Evolutionary conservation across 2,888 invertebrate species (phyloP), one percentile per base, ranked within the genome.

Genomic region (Troglohyphantes excavatus): DNA sequence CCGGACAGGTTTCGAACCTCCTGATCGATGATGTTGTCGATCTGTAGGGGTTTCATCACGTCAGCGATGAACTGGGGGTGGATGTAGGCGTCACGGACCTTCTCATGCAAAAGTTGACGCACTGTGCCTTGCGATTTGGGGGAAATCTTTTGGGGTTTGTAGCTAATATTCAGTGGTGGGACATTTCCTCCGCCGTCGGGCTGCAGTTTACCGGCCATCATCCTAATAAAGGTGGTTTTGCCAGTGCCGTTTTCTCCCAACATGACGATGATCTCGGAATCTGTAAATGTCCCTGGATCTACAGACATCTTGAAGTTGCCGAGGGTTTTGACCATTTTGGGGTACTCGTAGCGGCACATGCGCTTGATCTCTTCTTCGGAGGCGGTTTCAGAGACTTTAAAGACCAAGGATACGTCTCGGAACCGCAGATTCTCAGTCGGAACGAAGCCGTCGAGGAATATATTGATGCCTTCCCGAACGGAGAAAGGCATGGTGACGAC

Each of bases 401-500:
- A 99, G 17, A 98, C 97, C 73, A 99, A 94, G 0, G 99, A 98
- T 93, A 98, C 97, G 92, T 99, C 99, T 90, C 99, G 96, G 95
- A 99, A 99, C 93, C 99, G 96, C 94, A 99, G 96, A 94, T 99
- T 99, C 94, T 99, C 99, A 19, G 99, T 99, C 23, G 99, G 99
- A 26, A 99, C 98, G 94, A 99, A 99, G 73, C 99, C 99, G 94
- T 99, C 99, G 93, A 99, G 95, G 95, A 99, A 99, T 93, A 99
- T 99, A 94, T 99, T 99, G 93, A 99, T 99, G 93, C 97, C 99
- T 97, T 99, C 99, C 92, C 99, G 95, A 7, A 99, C 99, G 27
- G 99, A 99, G 95, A 98, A 99, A 78, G 99, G 99, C 98, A 99
- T 98, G 94, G 99, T 99, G 90, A 99, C 99, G 83, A 99, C 99